These are phyloP conservation scores for Amazona guildingii DNA, from an alignment of 2,113 vertebrate genomes.

Conservation along the genomic window DNA sequence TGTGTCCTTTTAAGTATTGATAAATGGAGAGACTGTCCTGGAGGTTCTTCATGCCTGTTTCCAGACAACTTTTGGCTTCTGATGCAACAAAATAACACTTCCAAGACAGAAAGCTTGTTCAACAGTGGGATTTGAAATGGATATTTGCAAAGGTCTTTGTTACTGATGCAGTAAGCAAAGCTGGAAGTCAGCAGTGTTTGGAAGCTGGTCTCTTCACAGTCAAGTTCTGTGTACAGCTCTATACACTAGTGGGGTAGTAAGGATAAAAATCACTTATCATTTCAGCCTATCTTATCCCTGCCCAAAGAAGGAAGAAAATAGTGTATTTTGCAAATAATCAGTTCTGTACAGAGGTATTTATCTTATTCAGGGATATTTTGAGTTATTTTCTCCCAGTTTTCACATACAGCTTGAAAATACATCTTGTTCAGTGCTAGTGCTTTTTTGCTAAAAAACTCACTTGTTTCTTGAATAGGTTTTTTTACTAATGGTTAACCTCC, in stretches of 20 bases:
- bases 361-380: neutral
- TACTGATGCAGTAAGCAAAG: neutral
- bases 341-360: neutral
- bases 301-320: neutral
- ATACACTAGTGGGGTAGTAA: rapidly evolving
- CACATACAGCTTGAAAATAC: neutral
- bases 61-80: neutral
- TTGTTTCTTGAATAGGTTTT: neutral
- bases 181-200: neutral
- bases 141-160: neutral
- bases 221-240: neutral
- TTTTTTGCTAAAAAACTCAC: neutral
- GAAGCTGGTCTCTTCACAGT: neutral
- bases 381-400: neutral
- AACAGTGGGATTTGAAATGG: neutral
- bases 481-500: neutral
- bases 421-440: neutral
- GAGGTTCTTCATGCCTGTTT: neutral
- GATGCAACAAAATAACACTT: neutral
- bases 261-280: neutral
- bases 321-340: neutral
- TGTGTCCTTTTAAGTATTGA: constrained; percentile 4
- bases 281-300: neutral
- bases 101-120: neutral
- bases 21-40: neutral